phyloP scores from a whole-genome alignment of 2,888 invertebrate species.

The Timandra comae region DNA sequence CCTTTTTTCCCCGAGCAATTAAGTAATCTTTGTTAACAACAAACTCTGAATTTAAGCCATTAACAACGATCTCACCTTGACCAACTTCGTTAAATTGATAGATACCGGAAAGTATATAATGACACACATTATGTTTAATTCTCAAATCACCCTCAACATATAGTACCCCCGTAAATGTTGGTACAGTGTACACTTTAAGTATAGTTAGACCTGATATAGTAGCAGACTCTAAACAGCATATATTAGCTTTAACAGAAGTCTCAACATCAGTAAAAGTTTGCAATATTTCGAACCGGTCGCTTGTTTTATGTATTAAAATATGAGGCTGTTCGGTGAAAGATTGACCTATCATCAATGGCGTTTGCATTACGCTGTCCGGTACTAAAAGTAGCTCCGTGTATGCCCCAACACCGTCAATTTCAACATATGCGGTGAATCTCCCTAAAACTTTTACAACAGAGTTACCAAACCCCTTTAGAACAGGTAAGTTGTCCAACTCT shows the following conservation, averaged over 20 bases:
- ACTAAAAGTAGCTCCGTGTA: not conserved
- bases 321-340: too few relatives aligned
- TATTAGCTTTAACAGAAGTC: not conserved
- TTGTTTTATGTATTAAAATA: too few relatives aligned
- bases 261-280: not conserved
- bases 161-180: not conserved
- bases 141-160: not conserved
- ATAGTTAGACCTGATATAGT: not conserved
- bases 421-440: not conserved
- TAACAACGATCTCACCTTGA: not conserved
- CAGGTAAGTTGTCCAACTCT: not conserved
- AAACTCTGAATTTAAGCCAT: not conserved
- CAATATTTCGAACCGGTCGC: too few relatives aligned
- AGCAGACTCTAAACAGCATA: not conserved
- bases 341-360: too few relatives aligned
- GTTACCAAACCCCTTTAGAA: not conserved
- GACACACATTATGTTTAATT: too few relatives aligned
- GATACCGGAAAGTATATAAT: not conserved
- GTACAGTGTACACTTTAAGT: too few relatives aligned
- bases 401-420: not conserved
- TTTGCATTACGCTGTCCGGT: not conserved
- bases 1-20: not conserved
- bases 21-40: not conserved
- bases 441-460: not conserved
- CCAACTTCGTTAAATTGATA: not conserved